These are phyloP conservation scores for Tachina grossa DNA, from an alignment of 2,888 invertebrate genomes.

Conservation along the genomic window DNA sequence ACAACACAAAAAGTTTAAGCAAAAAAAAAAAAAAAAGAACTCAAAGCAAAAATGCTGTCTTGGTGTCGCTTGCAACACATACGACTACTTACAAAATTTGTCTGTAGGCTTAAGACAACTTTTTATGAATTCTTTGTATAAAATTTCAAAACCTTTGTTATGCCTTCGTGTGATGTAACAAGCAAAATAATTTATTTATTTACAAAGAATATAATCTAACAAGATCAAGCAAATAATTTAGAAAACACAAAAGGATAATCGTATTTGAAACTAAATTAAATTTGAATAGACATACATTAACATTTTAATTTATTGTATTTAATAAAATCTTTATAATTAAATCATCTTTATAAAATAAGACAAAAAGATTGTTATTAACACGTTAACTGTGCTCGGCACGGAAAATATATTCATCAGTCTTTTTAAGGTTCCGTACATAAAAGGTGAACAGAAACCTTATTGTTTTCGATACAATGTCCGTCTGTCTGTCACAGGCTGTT, in stretches of 20 bases:
- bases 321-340: conserved; percentile 36
- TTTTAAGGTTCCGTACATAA: too few relatives aligned
- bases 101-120: conserved; percentile 41
- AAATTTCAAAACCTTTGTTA: background rate
- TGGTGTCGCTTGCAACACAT: conserved; percentile 11
- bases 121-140: background rate
- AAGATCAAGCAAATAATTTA: conserved; percentile 10
- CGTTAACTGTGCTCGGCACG: background rate
- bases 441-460: too few relatives aligned
- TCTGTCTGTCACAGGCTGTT: too few relatives aligned
- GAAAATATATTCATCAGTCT: background rate
- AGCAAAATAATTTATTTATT: conserved; percentile 34
- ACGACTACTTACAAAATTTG: conserved; percentile 12
- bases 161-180: conserved; percentile 24
- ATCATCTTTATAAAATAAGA: background rate
- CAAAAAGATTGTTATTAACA: conserved; percentile 6
- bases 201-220: conserved; percentile 22
- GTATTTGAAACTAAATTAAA: conserved; percentile 42
- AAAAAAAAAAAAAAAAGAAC: conserved; percentile 17
- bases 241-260: conserved; percentile 24
- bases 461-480: too few relatives aligned
- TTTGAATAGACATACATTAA: conserved; percentile 21
- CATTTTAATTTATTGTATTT: conserved; percentile 7
- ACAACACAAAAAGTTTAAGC: conserved; percentile 27
- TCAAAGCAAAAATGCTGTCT: conserved; percentile 27